These are phyloP conservation scores for Lethenteron reissneri DNA, from an alignment of 2,113 vertebrate genomes.

Conservation along the genomic window DNA sequence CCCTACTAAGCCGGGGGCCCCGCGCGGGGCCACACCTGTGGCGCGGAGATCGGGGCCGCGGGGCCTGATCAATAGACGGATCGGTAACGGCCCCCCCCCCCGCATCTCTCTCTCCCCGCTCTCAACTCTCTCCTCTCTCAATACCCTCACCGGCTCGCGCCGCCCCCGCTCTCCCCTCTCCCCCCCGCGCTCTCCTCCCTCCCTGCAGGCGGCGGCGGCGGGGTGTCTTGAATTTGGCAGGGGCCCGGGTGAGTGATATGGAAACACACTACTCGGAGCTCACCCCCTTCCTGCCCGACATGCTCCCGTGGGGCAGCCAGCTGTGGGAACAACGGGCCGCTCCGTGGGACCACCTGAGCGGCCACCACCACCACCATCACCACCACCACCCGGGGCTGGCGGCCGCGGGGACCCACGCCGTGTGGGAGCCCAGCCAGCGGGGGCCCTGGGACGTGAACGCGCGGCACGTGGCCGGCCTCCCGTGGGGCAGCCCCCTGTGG, in stretches of 20 bases:
- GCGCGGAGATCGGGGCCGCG: slow-evolving; percentile 2
- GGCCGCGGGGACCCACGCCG: neutral
- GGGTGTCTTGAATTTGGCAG: too few species aligned
- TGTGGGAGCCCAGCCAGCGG: slow-evolving; percentile 2
- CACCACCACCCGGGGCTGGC: neutral
- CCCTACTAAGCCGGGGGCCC: neutral
- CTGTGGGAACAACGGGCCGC: slow-evolving; percentile 2
- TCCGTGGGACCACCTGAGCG: slow-evolving; percentile 1
- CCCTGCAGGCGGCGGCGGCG: neutral
- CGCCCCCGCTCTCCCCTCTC: neutral
- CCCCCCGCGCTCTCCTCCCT: neutral
- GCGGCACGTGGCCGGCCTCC: neutral
- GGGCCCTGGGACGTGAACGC: slow-evolving; percentile 2
- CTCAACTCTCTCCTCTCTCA: neutral
- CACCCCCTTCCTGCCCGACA: slow-evolving; percentile 2
- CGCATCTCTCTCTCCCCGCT: neutral
- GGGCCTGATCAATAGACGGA: neutral
- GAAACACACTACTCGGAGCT: slow-evolving; percentile 3
- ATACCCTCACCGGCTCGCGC: neutral
- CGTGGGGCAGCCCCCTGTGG: slow-evolving; percentile 6
- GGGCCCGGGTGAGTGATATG: neutral
- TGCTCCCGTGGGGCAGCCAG: slow-evolving; percentile 2
- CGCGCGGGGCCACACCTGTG: slow-evolving; percentile 2
- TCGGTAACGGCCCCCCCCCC: neutral
- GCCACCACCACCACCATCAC: too few species aligned